A percentile compares a stretch with the other conserved stretches of the same genome.
Evolutionary conservation across 2,888 invertebrate genomes (phyloP).

Genomic region (Yponomeuta sedellus): DNA sequence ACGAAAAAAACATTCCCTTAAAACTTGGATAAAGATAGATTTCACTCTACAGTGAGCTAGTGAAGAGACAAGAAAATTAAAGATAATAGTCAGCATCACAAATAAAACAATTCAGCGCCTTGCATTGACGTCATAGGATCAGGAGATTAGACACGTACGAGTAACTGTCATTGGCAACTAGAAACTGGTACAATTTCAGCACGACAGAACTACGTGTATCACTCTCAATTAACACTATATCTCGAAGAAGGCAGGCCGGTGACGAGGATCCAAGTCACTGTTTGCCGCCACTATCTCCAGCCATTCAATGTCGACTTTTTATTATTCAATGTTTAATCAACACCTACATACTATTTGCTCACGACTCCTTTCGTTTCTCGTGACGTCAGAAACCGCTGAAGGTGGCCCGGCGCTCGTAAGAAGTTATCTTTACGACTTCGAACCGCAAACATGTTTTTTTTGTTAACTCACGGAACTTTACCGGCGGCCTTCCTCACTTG

Average conservation of each 20-base stretch:
- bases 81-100: too few relatives aligned
- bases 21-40: too few relatives aligned
- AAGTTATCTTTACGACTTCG: slow-evolving; percentile 50
- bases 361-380: slow-evolving; percentile 35
- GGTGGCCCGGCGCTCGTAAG: slow-evolving; percentile 43
- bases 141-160: too few relatives aligned
- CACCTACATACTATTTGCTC: slow-evolving; percentile 46
- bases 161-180: too few relatives aligned
- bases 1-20: too few relatives aligned
- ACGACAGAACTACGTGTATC: background rate
- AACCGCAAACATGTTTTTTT: slow-evolving; percentile 53
- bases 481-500: slow-evolving; percentile 51
- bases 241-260: background rate
- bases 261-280: background rate
- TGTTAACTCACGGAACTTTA: slow-evolving; percentile 40
- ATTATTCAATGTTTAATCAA: slow-evolving; percentile 62
- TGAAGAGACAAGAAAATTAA: too few relatives aligned
- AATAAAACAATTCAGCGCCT: too few relatives aligned
- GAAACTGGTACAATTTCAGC: background rate
- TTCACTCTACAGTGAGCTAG: too few relatives aligned
- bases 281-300: slow-evolving; percentile 14
- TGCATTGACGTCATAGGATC: too few relatives aligned
- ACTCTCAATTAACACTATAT: background rate
- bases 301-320: slow-evolving; percentile 41
- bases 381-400: slow-evolving; percentile 41